Evolutionary conservation across 2,888 invertebrate genomes (phyloP).

Genomic region (Corbicula japonica): DNA sequence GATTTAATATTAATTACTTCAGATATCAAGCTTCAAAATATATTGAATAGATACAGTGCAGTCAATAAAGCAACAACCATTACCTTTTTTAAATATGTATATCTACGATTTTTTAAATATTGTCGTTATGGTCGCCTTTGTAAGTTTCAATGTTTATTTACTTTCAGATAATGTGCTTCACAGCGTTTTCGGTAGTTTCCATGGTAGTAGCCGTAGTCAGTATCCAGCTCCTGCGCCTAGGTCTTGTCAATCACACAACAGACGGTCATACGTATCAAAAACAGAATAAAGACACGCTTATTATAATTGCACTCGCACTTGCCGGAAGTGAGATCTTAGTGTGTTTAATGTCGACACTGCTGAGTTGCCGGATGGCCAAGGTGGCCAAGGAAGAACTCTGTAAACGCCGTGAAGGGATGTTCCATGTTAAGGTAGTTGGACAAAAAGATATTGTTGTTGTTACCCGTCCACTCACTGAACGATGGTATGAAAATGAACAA

Average conservation of each 20-base stretch:
- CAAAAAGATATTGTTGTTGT: constrained; percentile 86
- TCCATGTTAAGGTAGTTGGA: constrained; percentile 86
- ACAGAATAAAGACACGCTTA: constrained; percentile 85
- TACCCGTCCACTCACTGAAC: constrained; percentile 76
- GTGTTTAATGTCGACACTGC: constrained; percentile 84
- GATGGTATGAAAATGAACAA: constrained; percentile 69
- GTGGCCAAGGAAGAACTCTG: constrained; percentile 85
- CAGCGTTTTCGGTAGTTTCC: constrained; percentile 86
- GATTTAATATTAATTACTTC: too few relatives aligned
- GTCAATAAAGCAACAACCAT: too few relatives aligned
- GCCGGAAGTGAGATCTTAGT: constrained; percentile 85
- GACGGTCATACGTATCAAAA: constrained; percentile 86
- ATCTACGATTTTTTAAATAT: too few relatives aligned
- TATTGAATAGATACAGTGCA: too few relatives aligned
- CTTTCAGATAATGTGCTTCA: constrained; percentile 87
- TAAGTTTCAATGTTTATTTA: too few relatives aligned
- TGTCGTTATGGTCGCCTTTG: too few relatives aligned
- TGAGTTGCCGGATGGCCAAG: constrained; percentile 85
- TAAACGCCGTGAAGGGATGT: constrained; percentile 85
- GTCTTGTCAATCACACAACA: constrained; percentile 86
- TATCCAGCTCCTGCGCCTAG: constrained; percentile 87
- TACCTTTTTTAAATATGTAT: too few relatives aligned
- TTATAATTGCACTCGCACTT: constrained; percentile 84
- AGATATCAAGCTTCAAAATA: too few relatives aligned
- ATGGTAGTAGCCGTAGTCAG: constrained; percentile 86